A percentile compares a stretch with the other conserved stretches of the same genome.
phyloP scores from a whole-genome alignment of 2,113 vertebrate species.

The Paramormyrops kingsleyae region DNA sequence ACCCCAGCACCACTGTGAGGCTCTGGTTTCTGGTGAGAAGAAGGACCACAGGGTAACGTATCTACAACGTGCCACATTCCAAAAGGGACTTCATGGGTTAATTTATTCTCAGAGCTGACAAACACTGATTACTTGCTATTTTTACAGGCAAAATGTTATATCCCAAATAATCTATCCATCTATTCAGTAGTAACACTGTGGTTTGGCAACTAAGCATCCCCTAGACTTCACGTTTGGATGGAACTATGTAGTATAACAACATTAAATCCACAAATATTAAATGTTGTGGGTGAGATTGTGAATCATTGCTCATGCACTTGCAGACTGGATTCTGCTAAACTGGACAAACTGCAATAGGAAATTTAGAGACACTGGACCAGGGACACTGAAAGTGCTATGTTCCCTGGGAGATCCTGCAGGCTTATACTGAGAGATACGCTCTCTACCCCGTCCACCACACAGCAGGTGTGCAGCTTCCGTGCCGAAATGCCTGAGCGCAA shows the following conservation, averaged over 20 bases:
- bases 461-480: neutral
- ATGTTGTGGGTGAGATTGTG: neutral
- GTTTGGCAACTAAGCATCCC: neutral
- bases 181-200: neutral
- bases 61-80: neutral
- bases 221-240: neutral
- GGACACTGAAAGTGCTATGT: neutral
- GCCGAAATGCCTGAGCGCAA: neutral
- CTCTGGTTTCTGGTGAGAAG: neutral
- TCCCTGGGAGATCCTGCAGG: neutral
- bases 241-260: neutral
- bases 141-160: neutral
- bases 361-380: neutral
- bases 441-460: neutral
- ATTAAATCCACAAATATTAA: neutral
- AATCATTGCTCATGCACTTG: neutral
- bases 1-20: neutral
- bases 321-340: neutral
- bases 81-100: neutral
- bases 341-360: neutral
- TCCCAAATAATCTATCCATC: neutral
- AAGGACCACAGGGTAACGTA: neutral
- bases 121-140: neutral
- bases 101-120: neutral
- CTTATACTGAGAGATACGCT: neutral